phyloP scores from a whole-genome alignment of 1,140 invertebrate genomes.

The Halesus radiatus region DNA sequence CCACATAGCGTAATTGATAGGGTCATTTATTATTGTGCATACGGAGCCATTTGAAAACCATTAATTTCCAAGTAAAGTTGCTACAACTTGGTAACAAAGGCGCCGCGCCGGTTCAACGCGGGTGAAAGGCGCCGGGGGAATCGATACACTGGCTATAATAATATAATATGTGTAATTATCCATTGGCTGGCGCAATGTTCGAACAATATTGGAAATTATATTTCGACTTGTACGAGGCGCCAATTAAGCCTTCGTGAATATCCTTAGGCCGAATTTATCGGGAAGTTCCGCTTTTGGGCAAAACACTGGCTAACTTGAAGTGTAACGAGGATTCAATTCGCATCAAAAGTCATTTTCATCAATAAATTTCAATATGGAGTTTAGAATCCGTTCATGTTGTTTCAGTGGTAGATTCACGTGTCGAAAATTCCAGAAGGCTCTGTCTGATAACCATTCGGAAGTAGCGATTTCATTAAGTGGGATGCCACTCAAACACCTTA shows the following conservation, averaged over 20 bases:
- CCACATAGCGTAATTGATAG: conserved; percentile 55
- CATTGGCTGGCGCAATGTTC: too few relatives aligned
- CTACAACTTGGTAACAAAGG: not conserved
- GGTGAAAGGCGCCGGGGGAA: too few relatives aligned
- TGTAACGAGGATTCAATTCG: too few relatives aligned
- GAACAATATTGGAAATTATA: too few relatives aligned
- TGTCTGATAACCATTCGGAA: conserved; percentile 5
- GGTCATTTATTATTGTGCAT: conserved; percentile 53
- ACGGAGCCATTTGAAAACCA: conserved; percentile 24
- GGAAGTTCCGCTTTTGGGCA: not conserved
- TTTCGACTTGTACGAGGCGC: too few relatives aligned
- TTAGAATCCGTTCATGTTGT: too few relatives aligned
- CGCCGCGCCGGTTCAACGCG: too few relatives aligned
- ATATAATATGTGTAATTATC: too few relatives aligned
- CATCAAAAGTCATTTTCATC: too few relatives aligned
- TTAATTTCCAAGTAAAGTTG: conserved; percentile 12
- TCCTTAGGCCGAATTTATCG: not conserved
- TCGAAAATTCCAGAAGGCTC: not conserved
- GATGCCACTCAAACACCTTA: conserved; percentile 41
- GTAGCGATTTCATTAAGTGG: conserved; percentile 36
- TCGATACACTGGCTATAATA: too few relatives aligned
- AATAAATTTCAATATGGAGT: too few relatives aligned
- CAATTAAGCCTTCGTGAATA: not conserved
- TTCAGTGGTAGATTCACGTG: too few relatives aligned
- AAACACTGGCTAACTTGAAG: not conserved